phyloP scores from a whole-genome alignment of 1,140 invertebrate species.

The Gryon sp. region DNA sequence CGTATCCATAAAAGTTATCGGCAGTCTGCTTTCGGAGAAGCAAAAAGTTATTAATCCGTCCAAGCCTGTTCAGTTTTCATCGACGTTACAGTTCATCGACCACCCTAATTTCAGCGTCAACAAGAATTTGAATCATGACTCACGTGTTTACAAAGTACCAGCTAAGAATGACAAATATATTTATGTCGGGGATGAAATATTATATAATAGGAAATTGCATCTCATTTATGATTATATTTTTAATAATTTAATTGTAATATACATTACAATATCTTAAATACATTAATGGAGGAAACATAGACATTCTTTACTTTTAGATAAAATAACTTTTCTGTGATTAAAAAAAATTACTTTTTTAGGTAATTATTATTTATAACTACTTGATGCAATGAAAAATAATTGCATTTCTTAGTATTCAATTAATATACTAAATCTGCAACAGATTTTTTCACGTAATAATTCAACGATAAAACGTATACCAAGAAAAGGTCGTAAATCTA shows the following conservation, averaged over 20 bases:
- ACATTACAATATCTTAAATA: background rate
- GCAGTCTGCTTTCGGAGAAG: constrained; percentile 9
- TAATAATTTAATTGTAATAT: too few species aligned
- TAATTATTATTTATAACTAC: too few species aligned
- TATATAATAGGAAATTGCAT: constrained; percentile 9
- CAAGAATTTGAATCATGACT: constrained; percentile 53
- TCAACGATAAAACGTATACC: too few species aligned
- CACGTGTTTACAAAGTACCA: constrained; percentile 28
- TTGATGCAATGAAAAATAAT: too few species aligned
- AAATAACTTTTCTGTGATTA: too few species aligned
- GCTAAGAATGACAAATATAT: constrained; percentile 36
- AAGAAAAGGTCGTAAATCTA: too few species aligned
- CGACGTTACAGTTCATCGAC: constrained; percentile 51
- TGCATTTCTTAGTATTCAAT: too few species aligned
- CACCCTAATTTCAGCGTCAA: constrained; percentile 56
- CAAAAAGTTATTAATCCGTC: constrained; percentile 40
- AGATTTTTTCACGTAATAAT: too few species aligned
- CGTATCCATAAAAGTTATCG: constrained; percentile 14
- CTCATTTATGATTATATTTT: constrained; percentile 1
- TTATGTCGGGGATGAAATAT: constrained; percentile 13
- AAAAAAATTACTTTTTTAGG: too few species aligned
- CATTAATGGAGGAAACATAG: too few species aligned
- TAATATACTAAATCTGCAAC: too few species aligned
- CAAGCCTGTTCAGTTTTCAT: constrained; percentile 33
- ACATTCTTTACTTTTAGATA: too few species aligned